phyloP scores from a whole-genome alignment of 1,140 invertebrate species.

The Zaprionus lachaisei region DNA sequence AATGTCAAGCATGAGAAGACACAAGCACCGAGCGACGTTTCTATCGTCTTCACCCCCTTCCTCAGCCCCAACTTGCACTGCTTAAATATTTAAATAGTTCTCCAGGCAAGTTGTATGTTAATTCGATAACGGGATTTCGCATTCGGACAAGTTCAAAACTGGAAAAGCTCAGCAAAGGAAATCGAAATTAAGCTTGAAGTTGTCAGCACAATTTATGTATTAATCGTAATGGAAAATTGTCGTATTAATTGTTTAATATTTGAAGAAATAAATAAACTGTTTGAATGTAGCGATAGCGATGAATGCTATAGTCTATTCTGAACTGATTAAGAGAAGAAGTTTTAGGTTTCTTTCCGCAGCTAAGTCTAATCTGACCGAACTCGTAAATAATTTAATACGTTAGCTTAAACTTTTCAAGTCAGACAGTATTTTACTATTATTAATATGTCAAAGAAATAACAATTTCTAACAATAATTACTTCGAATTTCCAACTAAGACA shows the following conservation, averaged over 20 bases:
- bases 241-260: not conserved
- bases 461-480: too few species aligned
- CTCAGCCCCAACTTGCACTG: conserved; percentile 2
- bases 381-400: not conserved
- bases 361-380: not conserved
- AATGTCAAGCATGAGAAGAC: conserved; percentile 64
- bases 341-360: not conserved
- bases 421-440: too few species aligned
- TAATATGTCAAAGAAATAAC: too few species aligned
- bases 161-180: not conserved
- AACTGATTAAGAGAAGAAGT: not conserved
- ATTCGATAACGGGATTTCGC: conserved; percentile 34
- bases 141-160: not conserved
- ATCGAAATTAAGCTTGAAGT: not conserved
- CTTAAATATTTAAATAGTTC: conserved; percentile 57
- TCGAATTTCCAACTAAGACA: not conserved
- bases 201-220: not conserved
- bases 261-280: not conserved
- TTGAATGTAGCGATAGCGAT: too few species aligned
- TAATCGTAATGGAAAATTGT: not conserved
- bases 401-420: not conserved
- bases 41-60: not conserved
- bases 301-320: not conserved
- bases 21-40: conserved; percentile 27
- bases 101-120: conserved; percentile 41